A percentile compares a stretch with the other conserved stretches of the same genome.
These are phyloP conservation scores for Gopherus evgoodei DNA, from an alignment of 2,113 vertebrate species.

Conservation along the genomic window DNA sequence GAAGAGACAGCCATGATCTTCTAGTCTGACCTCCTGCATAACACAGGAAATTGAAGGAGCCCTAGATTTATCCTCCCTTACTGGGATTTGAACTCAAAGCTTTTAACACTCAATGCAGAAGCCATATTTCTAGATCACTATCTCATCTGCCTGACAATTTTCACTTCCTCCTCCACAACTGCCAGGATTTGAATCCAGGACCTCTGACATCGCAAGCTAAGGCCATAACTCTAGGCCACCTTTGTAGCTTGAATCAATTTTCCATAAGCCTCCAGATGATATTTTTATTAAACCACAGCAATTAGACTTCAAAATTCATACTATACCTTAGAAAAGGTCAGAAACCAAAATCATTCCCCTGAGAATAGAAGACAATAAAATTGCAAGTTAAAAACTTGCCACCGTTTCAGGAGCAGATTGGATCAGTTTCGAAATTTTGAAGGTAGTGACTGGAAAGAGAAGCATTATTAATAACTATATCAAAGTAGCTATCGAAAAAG, in stretches of 20 bases:
- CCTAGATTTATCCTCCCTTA: not conserved
- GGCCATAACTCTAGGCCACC: not conserved
- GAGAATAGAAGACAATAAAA: not conserved
- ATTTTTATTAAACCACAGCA: not conserved
- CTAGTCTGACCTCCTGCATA: not conserved
- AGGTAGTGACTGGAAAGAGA: not conserved
- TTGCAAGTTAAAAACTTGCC: not conserved
- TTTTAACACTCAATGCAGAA: not conserved
- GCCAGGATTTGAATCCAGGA: not conserved
- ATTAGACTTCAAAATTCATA: not conserved
- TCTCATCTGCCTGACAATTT: not conserved
- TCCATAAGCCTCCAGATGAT: not conserved
- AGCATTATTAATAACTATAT: not conserved
- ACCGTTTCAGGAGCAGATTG: not conserved
- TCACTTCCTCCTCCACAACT: not conserved
- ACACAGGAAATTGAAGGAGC: not conserved
- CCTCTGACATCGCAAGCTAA: not conserved
- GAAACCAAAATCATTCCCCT: not conserved
- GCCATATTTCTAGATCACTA: not conserved
- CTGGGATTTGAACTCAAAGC: not conserved
- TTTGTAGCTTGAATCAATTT: not conserved
- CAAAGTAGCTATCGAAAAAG: not conserved
- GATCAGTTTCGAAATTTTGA: not conserved
- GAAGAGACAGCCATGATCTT: not conserved
- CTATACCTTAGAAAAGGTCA: not conserved